phyloP scores from a whole-genome alignment of 2,797 vertebrate species.

The Hippocampus kuda region DNA sequence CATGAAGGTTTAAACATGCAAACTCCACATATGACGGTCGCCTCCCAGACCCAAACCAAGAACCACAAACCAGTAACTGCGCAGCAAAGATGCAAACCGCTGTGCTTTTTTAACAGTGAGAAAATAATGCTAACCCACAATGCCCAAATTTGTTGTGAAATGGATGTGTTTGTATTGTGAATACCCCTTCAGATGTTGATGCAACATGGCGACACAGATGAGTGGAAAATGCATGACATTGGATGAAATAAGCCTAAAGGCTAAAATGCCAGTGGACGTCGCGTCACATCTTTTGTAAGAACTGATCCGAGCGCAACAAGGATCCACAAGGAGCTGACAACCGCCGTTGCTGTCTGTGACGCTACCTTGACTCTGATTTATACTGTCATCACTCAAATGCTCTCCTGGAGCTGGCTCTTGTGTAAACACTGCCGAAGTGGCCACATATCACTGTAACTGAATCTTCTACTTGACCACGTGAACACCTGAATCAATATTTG shows the following conservation, averaged over 20 bases:
- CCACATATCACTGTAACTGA: neutral
- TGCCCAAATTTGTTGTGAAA: neutral
- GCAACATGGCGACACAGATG: neutral
- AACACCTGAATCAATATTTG: neutral
- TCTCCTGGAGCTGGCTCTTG: neutral
- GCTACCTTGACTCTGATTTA: neutral
- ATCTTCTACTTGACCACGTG: neutral
- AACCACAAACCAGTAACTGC: neutral
- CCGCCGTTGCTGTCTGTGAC: neutral
- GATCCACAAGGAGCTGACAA: neutral
- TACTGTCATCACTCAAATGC: neutral
- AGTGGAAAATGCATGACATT: neutral
- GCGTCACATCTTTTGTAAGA: neutral
- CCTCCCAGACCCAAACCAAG: neutral
- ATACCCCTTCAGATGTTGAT: neutral
- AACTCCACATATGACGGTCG: too few species aligned
- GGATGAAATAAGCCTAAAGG: neutral
- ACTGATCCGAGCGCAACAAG: neutral
- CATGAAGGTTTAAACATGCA: neutral
- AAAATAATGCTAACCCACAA: too few species aligned
- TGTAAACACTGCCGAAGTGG: neutral
- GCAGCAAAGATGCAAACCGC: too few species aligned
- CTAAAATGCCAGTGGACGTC: neutral
- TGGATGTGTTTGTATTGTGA: neutral
- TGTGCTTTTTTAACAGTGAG: too few species aligned